Evolutionary conservation across 2,113 vertebrate genomes (phyloP).

Genomic region (Salvelinus sp.): DNA sequence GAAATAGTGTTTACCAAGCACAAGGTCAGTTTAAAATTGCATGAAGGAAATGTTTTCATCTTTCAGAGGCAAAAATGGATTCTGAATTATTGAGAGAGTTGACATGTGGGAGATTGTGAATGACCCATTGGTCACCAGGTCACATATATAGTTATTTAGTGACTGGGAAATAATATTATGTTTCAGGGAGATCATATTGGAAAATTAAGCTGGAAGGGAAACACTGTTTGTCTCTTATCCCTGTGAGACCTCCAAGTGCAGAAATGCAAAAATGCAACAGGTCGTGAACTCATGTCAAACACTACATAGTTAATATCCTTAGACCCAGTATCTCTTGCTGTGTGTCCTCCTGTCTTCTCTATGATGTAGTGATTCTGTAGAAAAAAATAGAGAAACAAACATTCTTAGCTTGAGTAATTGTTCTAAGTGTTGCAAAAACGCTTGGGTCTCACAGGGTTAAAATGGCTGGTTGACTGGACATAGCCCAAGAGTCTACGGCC

Average conservation of each 20-base stretch:
- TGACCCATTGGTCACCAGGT: conserved; percentile 46
- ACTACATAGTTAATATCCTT: too few relatives aligned
- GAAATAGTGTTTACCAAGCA: not conserved
- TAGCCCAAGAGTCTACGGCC: not conserved
- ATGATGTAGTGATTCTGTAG: too few relatives aligned
- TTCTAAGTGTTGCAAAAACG: too few relatives aligned
- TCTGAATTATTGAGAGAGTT: conserved; percentile 41
- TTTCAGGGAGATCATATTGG: conserved; percentile 51
- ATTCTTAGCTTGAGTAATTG: too few relatives aligned
- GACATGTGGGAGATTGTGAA: conserved; percentile 50
- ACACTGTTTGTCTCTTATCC: not conserved
- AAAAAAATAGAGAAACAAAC: too few relatives aligned
- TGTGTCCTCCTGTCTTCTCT: too few relatives aligned
- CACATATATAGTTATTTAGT: conserved; percentile 49
- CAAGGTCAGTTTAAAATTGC: not conserved
- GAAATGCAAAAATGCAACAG: too few relatives aligned
- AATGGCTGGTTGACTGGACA: conserved; percentile 13
- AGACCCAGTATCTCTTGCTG: too few relatives aligned
- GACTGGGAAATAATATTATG: conserved; percentile 49
- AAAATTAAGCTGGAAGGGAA: conserved; percentile 31
- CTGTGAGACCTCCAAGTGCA: too few relatives aligned
- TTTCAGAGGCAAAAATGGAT: conserved; percentile 31
- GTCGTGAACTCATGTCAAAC: too few relatives aligned
- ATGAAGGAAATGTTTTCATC: not conserved
- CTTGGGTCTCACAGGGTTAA: too few relatives aligned